A percentile compares a stretch with the other conserved stretches of the same genome.
Conservation (phyloP, 2,888 invertebrate genomes). For the Lithophane semibrunnea region DNA sequence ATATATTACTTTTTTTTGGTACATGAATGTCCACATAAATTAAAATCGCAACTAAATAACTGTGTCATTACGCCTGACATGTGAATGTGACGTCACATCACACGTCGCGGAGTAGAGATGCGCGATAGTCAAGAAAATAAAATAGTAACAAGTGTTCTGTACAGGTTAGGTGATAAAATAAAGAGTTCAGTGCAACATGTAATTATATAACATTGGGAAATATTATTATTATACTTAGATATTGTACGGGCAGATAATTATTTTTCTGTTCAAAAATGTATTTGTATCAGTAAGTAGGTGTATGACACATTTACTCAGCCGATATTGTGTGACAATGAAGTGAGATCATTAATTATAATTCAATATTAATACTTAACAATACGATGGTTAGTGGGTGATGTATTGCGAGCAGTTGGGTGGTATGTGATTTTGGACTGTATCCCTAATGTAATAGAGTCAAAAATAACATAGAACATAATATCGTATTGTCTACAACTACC, state of each 20-base stretch:
- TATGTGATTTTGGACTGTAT: slow-evolving; percentile 68
- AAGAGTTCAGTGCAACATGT: slow-evolving; percentile 48
- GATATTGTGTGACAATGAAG: slow-evolving; percentile 87
- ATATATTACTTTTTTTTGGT: slow-evolving; percentile 83
- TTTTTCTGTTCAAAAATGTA: slow-evolving; percentile 50
- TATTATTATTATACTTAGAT: slow-evolving; percentile 30
- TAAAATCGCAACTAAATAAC: slow-evolving; percentile 79
- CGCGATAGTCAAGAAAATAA: slow-evolving; percentile 36
- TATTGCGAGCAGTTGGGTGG: slow-evolving; percentile 65
- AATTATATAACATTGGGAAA: slow-evolving; percentile 25
- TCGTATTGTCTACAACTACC: slow-evolving; percentile 63
- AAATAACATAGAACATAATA: slow-evolving; percentile 64
- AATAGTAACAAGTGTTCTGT: slow-evolving; percentile 24
- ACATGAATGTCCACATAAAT: slow-evolving; percentile 84
- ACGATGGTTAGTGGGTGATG: slow-evolving; percentile 82
- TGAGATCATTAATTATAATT: slow-evolving; percentile 88
- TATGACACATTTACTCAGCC: slow-evolving; percentile 81
- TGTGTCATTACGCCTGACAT: slow-evolving; percentile 73
- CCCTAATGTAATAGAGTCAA: slow-evolving; percentile 56
- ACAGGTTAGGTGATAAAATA: slow-evolving; percentile 50
- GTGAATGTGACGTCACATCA: slow-evolving; percentile 24
- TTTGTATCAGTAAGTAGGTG: slow-evolving; percentile 56
- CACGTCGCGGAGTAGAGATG: slow-evolving; percentile 28
- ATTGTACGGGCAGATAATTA: slow-evolving; percentile 30
- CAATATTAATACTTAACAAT: slow-evolving; percentile 89